phyloP scores from a whole-genome alignment of 2,113 vertebrate genomes.

The Atractosteus spatula region DNA sequence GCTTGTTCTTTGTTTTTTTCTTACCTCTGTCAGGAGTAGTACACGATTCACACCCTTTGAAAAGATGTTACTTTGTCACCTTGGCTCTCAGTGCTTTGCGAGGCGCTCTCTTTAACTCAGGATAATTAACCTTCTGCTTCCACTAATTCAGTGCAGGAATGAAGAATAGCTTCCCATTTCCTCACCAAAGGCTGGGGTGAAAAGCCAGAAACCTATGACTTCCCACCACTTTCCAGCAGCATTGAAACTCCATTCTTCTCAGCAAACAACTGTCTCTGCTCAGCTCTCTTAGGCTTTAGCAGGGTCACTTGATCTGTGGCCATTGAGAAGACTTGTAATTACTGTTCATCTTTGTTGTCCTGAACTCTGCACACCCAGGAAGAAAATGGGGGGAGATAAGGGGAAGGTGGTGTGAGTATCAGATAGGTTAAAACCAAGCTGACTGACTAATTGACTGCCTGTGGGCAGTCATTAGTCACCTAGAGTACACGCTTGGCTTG shows the following conservation, averaged over 20 bases:
- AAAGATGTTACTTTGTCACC: too few relatives aligned
- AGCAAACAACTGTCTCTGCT: neutral
- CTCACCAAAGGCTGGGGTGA: neutral
- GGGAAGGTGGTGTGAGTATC: slow-evolving; percentile 21
- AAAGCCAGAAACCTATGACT: neutral
- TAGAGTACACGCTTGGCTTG: slow-evolving; percentile 48
- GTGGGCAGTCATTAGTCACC: slow-evolving; percentile 53
- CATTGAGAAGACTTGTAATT: neutral
- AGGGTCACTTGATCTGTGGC: neutral
- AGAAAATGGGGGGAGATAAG: too few relatives aligned
- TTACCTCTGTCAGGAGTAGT: neutral
- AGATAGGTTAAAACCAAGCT: slow-evolving; percentile 51
- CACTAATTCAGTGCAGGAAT: neutral
- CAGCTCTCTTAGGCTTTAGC: neutral
- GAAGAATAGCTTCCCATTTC: neutral
- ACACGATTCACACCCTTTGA: neutral
- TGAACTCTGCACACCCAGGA: too few relatives aligned
- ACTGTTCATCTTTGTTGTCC: neutral
- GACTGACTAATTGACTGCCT: slow-evolving; percentile 60
- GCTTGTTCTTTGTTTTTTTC: too few relatives aligned
- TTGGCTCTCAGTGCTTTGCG: neutral
- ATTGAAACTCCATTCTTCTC: neutral
- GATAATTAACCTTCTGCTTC: slow-evolving; percentile 19
- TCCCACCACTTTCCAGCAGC: neutral
- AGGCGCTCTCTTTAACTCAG: neutral